These are phyloP conservation scores for Sarcophaga rosellei DNA, from an alignment of 2,888 invertebrate genomes.

Conservation along the genomic window DNA sequence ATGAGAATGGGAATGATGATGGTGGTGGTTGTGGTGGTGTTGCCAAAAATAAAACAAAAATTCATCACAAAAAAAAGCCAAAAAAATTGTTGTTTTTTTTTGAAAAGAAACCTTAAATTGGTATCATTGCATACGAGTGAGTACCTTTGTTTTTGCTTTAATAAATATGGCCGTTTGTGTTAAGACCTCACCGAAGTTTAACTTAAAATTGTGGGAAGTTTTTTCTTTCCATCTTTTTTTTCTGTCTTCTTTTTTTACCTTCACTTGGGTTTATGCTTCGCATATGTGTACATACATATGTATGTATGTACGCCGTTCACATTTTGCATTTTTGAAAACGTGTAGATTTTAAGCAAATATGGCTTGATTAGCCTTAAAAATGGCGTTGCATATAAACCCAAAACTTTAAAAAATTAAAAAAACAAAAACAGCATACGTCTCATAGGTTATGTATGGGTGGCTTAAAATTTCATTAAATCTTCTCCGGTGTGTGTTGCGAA, in stretches of 20 bases:
- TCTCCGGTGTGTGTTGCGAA: too few relatives aligned
- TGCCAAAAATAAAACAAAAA: constrained; percentile 46
- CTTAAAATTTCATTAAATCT: constrained; percentile 64
- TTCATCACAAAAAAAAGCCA: background rate
- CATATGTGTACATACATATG: too few relatives aligned
- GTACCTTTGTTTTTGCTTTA: constrained; percentile 49
- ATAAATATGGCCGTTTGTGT: constrained; percentile 67
- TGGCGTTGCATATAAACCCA: constrained; percentile 62
- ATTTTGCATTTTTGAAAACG: constrained; percentile 65
- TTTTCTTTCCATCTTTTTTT: constrained; percentile 32
- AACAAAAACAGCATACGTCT: background rate
- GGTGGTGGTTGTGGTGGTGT: constrained; percentile 48
- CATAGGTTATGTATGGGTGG: constrained; percentile 59
- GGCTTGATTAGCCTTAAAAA: constrained; percentile 68
- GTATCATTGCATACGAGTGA: constrained; percentile 54
- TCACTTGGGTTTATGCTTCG: background rate
- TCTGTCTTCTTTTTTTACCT: background rate
- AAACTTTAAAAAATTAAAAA: constrained; percentile 3
- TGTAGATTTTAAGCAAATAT: constrained; percentile 68
- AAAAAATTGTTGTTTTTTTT: constrained; percentile 18
- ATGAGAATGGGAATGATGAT: background rate
- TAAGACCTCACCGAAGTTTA: constrained; percentile 67
- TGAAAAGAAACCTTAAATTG: constrained; percentile 66
- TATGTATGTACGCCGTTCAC: constrained; percentile 51
- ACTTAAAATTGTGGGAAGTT: constrained; percentile 59